Conservation (phyloP, 2,113 vertebrate genomes). For the Chaenocephalus aceratus region DNA sequence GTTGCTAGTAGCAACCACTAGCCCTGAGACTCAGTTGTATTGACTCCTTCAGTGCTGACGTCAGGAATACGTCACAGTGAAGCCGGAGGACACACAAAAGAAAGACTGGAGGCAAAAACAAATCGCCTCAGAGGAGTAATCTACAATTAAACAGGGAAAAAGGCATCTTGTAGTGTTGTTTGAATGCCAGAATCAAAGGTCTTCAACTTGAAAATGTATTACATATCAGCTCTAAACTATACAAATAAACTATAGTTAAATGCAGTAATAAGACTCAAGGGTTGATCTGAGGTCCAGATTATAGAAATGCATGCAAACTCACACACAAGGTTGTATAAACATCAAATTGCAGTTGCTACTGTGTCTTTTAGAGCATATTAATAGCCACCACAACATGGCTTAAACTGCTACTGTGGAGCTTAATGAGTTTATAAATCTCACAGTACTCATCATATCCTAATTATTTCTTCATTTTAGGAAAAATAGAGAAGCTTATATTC, state of each 20-base stretch:
- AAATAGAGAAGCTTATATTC: conserved; percentile 9
- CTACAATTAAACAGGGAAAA: too few relatives aligned
- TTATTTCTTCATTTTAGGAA: conserved; percentile 28
- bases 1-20: neutral
- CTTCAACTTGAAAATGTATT: too few relatives aligned
- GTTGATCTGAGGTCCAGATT: neutral
- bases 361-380: conserved; percentile 1
- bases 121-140: too few relatives aligned
- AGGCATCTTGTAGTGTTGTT: too few relatives aligned
- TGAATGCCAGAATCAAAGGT: too few relatives aligned
- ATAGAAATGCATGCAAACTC: neutral
- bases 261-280: too few relatives aligned
- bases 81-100: too few relatives aligned
- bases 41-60: too few relatives aligned
- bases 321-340: neutral
- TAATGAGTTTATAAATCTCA: conserved; percentile 22
- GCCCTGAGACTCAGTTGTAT: neutral
- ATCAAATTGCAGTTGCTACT: neutral
- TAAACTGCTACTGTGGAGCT: neutral
- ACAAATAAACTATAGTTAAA: too few relatives aligned
- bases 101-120: too few relatives aligned
- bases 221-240: too few relatives aligned
- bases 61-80: too few relatives aligned
- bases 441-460: conserved; percentile 9
- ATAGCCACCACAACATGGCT: neutral